Evolutionary conservation across 2,113 vertebrate species (phyloP).

Genomic region (Propithecus coquereli): DNA sequence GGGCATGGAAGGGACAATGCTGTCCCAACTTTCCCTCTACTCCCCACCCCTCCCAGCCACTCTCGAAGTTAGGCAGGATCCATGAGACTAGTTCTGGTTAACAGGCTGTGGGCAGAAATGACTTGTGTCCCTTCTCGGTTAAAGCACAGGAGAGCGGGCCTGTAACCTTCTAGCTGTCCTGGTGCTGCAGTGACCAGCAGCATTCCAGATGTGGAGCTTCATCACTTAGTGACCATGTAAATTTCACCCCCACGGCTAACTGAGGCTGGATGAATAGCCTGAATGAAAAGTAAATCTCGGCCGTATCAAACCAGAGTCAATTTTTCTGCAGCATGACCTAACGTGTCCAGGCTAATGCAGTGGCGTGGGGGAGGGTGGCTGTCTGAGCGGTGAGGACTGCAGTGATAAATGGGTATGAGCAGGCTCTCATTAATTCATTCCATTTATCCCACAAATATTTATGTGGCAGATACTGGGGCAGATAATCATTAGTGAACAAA

Average conservation of each 20-base stretch:
- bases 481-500: neutral
- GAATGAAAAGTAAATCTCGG: neutral
- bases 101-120: neutral
- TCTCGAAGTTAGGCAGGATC: neutral
- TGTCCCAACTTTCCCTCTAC: neutral
- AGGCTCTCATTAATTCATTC: neutral
- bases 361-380: accelerated
- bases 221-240: neutral
- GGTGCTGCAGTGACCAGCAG: neutral
- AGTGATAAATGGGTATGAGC: neutral
- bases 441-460: neutral
- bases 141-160: neutral
- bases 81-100: too few relatives aligned
- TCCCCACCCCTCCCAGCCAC: neutral
- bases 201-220: neutral
- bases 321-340: neutral
- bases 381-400: accelerated
- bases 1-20: neutral
- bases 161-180: neutral
- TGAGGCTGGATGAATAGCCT: neutral
- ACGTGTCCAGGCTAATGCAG: neutral
- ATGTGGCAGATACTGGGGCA: neutral
- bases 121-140: neutral
- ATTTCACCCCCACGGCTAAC: neutral
- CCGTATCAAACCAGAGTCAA: neutral